Conservation (phyloP, 1,140 invertebrate species). For the Pantala flavescens region DNA sequence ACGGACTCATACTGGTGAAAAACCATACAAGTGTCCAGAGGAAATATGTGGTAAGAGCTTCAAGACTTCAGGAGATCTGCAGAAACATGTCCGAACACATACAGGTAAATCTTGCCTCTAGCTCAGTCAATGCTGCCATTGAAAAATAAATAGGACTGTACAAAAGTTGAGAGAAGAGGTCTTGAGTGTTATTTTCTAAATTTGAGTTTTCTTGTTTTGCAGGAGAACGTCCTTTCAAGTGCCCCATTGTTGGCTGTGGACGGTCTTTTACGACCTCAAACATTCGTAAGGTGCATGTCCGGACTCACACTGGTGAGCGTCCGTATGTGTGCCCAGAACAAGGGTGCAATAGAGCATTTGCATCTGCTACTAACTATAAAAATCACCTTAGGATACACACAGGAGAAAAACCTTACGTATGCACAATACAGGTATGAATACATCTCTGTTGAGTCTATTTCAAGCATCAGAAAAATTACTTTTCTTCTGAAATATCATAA, state of each 20-base stretch:
- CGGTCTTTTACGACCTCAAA: conserved; percentile 64
- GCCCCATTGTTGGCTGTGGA: conserved; percentile 50
- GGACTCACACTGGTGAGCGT: conserved; percentile 53
- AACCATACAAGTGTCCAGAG: conserved; percentile 51
- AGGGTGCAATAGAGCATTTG: not conserved
- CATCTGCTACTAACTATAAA: conserved; percentile 19
- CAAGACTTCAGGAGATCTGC: conserved; percentile 58
- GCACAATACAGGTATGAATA: conserved; percentile 38
- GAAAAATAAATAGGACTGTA: not conserved
- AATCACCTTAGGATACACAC: conserved; percentile 27
- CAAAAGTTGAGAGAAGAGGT: not conserved
- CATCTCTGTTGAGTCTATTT: conserved; percentile 13
- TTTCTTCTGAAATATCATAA: too few relatives aligned
- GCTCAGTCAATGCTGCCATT: conserved; percentile 16
- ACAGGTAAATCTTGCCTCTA: conserved; percentile 40
- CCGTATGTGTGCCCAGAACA: conserved; percentile 35
- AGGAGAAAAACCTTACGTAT: conserved; percentile 26
- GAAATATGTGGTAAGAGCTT: conserved; percentile 48
- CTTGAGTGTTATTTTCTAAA: not conserved
- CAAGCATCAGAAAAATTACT: too few relatives aligned
- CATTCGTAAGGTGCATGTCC: conserved; percentile 63
- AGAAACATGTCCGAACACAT: conserved; percentile 58
- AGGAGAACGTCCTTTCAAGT: conserved; percentile 56
- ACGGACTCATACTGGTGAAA: conserved; percentile 58
- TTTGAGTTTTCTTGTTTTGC: conserved; percentile 18